Conservation (phyloP, 2,888 invertebrate species). For the Andrena minutula region DNA sequence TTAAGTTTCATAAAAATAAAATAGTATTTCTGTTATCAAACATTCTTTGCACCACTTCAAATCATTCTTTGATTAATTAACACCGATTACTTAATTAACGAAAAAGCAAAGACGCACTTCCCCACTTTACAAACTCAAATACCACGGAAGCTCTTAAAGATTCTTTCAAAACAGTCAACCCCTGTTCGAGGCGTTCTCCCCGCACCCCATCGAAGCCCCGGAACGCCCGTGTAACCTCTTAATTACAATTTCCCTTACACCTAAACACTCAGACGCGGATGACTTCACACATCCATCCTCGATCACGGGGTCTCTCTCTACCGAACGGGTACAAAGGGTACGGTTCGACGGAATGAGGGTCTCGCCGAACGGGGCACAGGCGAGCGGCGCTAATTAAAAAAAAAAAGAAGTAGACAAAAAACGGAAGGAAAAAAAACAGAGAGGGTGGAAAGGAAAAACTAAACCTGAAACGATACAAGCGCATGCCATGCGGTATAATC, state of each 20-base stretch:
- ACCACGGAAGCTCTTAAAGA: background rate
- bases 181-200: background rate
- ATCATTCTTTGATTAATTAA: too few relatives aligned
- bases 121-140: background rate
- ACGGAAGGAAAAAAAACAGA: constrained; percentile 19
- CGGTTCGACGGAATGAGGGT: constrained; percentile 58
- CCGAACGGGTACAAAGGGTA: constrained; percentile 40
- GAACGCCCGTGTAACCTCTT: constrained; percentile 15
- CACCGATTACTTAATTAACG: too few relatives aligned
- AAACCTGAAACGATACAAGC: constrained; percentile 71
- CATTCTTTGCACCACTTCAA: too few relatives aligned
- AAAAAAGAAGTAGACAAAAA: constrained; percentile 37
- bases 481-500: constrained; percentile 80
- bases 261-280: constrained; percentile 40
- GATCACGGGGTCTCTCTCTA: constrained; percentile 38
- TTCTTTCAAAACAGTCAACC: background rate
- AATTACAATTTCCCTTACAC: constrained; percentile 42
- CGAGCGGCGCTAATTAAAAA: constrained; percentile 47
- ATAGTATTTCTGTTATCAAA: background rate
- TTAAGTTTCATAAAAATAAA: background rate
- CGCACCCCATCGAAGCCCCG: background rate
- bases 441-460: constrained; percentile 32
- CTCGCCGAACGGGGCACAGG: constrained; percentile 49
- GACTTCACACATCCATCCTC: constrained; percentile 36
- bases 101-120: background rate